phyloP scores from a whole-genome alignment of 1,140 invertebrate species.

The Colletes latitarsis region DNA sequence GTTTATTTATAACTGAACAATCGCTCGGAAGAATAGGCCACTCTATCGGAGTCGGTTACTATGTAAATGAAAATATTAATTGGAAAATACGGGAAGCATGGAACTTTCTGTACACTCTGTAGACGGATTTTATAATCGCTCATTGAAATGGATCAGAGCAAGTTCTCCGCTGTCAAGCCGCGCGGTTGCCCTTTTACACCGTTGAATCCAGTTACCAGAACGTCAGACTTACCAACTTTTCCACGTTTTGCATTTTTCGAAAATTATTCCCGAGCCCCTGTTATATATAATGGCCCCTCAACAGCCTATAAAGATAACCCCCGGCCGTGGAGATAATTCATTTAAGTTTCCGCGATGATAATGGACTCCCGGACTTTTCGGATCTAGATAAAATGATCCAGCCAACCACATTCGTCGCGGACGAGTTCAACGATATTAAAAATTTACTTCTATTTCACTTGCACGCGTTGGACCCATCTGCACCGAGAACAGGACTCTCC shows the following conservation, averaged over 20 bases:
- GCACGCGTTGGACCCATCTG: not conserved
- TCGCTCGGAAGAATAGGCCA: not conserved
- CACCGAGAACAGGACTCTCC: too few relatives aligned
- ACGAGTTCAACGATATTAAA: not conserved
- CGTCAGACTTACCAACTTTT: constrained; percentile 64
- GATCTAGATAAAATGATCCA: not conserved
- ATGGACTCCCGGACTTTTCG: constrained; percentile 4
- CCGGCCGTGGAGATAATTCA: constrained; percentile 30
- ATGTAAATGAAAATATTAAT: constrained; percentile 51
- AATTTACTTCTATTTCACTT: too few relatives aligned
- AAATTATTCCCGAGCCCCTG: constrained; percentile 14
- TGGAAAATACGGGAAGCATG: constrained; percentile 26
- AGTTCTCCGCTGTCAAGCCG: constrained; percentile 54
- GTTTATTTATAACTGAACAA: not conserved
- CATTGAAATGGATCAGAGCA: constrained; percentile 56
- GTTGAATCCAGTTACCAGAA: constrained; percentile 68
- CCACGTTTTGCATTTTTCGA: constrained; percentile 51
- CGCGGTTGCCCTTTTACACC: constrained; percentile 58
- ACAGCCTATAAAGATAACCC: constrained; percentile 12
- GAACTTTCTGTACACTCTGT: constrained; percentile 41
- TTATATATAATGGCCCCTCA: constrained; percentile 9
- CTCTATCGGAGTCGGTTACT: not conserved
- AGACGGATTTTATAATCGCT: constrained; percentile 62
- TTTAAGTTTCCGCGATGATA: constrained; percentile 36
- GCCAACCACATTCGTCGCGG: too few relatives aligned